These are phyloP conservation scores for Choloepus didactylus DNA, from an alignment of 2,797 vertebrate genomes.

Conservation along the genomic window DNA sequence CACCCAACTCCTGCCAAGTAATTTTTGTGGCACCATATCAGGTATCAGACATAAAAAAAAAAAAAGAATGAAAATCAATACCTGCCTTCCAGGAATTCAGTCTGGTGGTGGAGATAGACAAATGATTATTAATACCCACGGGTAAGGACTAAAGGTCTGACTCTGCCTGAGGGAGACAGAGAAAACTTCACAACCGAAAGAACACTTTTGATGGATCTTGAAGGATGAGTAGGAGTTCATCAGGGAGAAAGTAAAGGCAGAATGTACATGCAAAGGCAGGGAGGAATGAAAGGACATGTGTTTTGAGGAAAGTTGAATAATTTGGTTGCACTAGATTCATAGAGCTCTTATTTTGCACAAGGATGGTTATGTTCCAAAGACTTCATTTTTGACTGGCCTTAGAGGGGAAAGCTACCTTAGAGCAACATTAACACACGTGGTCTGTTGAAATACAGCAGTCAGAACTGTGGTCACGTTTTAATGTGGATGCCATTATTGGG, in stretches of 20 bases:
- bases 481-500: background rate
- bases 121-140: background rate
- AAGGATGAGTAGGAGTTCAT: background rate
- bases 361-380: background rate
- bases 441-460: background rate
- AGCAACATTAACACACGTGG: background rate
- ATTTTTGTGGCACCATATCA: background rate
- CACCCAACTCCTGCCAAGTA: background rate
- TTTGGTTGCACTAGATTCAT: background rate
- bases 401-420: background rate
- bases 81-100: background rate
- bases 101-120: background rate
- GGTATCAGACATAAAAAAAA: background rate
- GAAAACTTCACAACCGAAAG: background rate
- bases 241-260: background rate
- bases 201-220: background rate
- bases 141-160: background rate
- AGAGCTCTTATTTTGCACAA: background rate
- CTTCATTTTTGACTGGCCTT: background rate
- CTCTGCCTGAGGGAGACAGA: background rate
- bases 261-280: no score
- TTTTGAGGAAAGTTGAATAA: background rate
- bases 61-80: conserved; percentile 29
- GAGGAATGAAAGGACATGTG: background rate
- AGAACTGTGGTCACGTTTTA: conserved; percentile 15